These are phyloP conservation scores for Sturmia bella DNA, from an alignment of 2,888 invertebrate genomes.

Conservation along the genomic window DNA sequence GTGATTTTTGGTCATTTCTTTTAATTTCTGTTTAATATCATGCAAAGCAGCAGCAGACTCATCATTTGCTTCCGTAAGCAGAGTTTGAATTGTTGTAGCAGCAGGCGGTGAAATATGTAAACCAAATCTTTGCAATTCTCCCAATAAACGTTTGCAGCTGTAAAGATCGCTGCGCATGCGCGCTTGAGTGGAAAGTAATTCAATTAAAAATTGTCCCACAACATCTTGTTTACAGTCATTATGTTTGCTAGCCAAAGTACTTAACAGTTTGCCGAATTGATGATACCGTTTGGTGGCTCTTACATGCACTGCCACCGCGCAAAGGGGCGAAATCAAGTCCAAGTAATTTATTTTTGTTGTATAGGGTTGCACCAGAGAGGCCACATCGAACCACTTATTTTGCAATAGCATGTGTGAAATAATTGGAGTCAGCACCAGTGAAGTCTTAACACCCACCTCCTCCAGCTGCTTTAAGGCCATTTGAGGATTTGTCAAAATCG, in stretches of 20 bases:
- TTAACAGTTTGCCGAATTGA: constrained; percentile 82
- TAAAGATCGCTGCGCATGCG: constrained; percentile 81
- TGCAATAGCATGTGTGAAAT: constrained; percentile 76
- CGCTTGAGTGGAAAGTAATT: constrained; percentile 81
- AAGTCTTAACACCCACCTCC: constrained; percentile 75
- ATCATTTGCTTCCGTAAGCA: constrained; percentile 71
- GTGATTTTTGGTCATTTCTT: constrained; percentile 82
- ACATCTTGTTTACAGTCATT: constrained; percentile 83
- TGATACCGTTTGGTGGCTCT: constrained; percentile 82
- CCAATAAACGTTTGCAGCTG: constrained; percentile 81
- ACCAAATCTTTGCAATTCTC: constrained; percentile 79
- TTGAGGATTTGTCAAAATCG: constrained; percentile 75
- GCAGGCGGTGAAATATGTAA: constrained; percentile 82
- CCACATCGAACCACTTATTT: constrained; percentile 74
- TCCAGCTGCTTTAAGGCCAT: constrained; percentile 76
- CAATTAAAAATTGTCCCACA: constrained; percentile 84
- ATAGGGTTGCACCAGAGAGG: constrained; percentile 74
- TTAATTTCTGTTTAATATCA: constrained; percentile 74
- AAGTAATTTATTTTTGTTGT: constrained; percentile 83
- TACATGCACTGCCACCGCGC: constrained; percentile 81
- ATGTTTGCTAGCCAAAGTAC: constrained; percentile 82
- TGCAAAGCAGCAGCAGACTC: constrained; percentile 61
- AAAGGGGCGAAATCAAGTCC: constrained; percentile 82
- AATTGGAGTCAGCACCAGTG: constrained; percentile 75
- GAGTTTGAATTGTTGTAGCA: constrained; percentile 12